These are phyloP conservation scores for Lomographa bimaculata DNA, from an alignment of 2,888 invertebrate genomes.

Conservation along the genomic window DNA sequence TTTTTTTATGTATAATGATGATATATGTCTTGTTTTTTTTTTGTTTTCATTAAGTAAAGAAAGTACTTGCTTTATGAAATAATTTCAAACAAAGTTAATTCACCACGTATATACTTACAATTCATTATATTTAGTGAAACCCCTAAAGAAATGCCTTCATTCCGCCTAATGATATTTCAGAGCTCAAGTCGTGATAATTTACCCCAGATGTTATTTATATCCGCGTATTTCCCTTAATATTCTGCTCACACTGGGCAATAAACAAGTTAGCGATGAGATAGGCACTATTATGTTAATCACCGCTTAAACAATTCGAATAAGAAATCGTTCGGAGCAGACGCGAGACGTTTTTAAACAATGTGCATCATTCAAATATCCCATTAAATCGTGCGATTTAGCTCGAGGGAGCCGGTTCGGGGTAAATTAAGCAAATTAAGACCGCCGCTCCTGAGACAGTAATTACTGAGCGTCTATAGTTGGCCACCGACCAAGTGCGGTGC, in stretches of 20 bases:
- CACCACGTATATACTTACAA: too few relatives aligned
- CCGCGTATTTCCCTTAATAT: slow-evolving; percentile 23
- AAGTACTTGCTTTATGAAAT: too few relatives aligned
- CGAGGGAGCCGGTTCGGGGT: slow-evolving; percentile 61
- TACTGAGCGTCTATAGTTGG: slow-evolving; percentile 73
- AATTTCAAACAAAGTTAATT: too few relatives aligned
- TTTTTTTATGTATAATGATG: too few relatives aligned
- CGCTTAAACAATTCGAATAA: slow-evolving; percentile 37
- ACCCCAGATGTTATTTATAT: slow-evolving; percentile 21
- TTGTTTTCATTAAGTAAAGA: too few relatives aligned
- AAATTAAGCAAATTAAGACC: slow-evolving; percentile 81
- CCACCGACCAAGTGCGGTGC: slow-evolving; percentile 58
- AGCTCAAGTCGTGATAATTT: slow-evolving; percentile 14
- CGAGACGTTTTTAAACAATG: slow-evolving; percentile 72
- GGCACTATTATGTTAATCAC: slow-evolving; percentile 32
- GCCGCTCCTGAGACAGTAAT: slow-evolving; percentile 75
- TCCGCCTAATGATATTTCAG: slow-evolving; percentile 14
- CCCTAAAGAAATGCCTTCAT: too few relatives aligned
- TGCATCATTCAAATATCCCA: slow-evolving; percentile 75
- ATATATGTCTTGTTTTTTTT: too few relatives aligned
- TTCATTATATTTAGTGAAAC: too few relatives aligned
- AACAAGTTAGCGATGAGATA: slow-evolving; percentile 29
- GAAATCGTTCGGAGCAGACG: slow-evolving; percentile 58
- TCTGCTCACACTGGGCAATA: slow-evolving; percentile 25
- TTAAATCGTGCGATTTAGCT: slow-evolving; percentile 75